These are phyloP conservation scores for Hylaea fasciaria DNA, from an alignment of 2,888 invertebrate species.

Conservation along the genomic window DNA sequence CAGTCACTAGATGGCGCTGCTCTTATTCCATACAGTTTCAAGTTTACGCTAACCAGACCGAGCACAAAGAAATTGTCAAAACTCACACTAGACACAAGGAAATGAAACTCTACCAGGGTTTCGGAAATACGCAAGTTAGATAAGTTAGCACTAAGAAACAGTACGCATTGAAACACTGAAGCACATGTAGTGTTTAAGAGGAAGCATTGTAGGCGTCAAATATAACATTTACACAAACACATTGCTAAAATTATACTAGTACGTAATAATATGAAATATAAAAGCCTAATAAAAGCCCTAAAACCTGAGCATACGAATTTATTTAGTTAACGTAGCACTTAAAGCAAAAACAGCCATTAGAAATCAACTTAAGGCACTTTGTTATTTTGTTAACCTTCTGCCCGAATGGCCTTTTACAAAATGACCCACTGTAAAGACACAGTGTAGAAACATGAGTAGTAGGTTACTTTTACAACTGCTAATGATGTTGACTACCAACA, in stretches of 20 bases:
- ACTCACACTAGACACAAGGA: too few species aligned
- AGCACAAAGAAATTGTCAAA: too few species aligned
- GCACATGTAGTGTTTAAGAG: too few species aligned
- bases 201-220: too few species aligned
- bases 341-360: constrained; percentile 19
- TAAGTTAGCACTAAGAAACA: too few species aligned
- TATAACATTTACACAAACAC: too few species aligned
- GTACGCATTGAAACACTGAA: too few species aligned
- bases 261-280: not conserved
- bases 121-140: too few species aligned
- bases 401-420: constrained; percentile 25
- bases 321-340: constrained; percentile 13
- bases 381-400: constrained; percentile 25
- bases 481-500: not conserved
- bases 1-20: too few species aligned
- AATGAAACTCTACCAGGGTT: too few species aligned
- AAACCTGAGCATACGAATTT: constrained; percentile 10
- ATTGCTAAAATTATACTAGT: not conserved
- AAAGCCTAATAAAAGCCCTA: not conserved
- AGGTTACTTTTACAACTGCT: not conserved
- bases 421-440: constrained; percentile 17
- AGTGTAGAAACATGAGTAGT: not conserved
- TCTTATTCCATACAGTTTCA: too few species aligned
- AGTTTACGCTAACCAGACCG: too few species aligned
- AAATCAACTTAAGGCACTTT: constrained; percentile 15